These are phyloP conservation scores for Drosophila bunnanda DNA, from an alignment of 2,888 invertebrate species.

Conservation along the genomic window DNA sequence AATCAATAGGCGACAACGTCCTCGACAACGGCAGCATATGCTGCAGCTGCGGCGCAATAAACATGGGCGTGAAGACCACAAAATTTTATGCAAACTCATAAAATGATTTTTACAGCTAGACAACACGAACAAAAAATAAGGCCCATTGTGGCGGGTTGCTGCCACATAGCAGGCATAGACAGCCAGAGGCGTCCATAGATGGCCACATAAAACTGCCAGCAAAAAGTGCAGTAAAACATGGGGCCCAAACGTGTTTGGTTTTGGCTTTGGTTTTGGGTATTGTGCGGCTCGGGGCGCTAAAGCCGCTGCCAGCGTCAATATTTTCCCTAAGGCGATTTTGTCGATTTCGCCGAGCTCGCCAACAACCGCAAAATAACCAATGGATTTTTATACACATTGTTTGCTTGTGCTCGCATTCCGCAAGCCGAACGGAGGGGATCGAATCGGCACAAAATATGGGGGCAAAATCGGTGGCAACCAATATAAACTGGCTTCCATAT, in stretches of 20 bases:
- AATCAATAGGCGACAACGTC: slow-evolving; percentile 69
- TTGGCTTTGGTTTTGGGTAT: slow-evolving; percentile 33
- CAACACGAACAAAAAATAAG: slow-evolving; percentile 51
- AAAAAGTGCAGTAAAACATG: slow-evolving; percentile 77
- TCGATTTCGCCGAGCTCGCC: slow-evolving; percentile 51
- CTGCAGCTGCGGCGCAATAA: slow-evolving; percentile 65
- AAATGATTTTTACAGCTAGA: slow-evolving; percentile 78
- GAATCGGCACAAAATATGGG: slow-evolving; percentile 36
- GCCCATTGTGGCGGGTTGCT: slow-evolving; percentile 37
- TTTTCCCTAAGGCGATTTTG: slow-evolving; percentile 70
- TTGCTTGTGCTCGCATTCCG: slow-evolving; percentile 27
- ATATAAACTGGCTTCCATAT: slow-evolving; percentile 70
- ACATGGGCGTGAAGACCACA: slow-evolving; percentile 82
- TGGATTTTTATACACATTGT: slow-evolving; percentile 67
- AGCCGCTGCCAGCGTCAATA: slow-evolving; percentile 67
- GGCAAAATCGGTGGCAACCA: slow-evolving; percentile 62
- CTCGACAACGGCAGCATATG: slow-evolving; percentile 69
- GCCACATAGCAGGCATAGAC: slow-evolving; percentile 25
- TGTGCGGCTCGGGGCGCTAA: slow-evolving; percentile 35
- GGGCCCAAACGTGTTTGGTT: slow-evolving; percentile 45
- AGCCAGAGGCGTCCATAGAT: slow-evolving; percentile 53
- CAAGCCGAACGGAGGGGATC: slow-evolving; percentile 19
- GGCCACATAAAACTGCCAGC: slow-evolving; percentile 68
- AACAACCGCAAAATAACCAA: slow-evolving; percentile 61
- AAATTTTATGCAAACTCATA: slow-evolving; percentile 81